Base-by-base conservation (phyloP, 2,113 vertebrate species). In the Atractosteus spatula region DNA sequence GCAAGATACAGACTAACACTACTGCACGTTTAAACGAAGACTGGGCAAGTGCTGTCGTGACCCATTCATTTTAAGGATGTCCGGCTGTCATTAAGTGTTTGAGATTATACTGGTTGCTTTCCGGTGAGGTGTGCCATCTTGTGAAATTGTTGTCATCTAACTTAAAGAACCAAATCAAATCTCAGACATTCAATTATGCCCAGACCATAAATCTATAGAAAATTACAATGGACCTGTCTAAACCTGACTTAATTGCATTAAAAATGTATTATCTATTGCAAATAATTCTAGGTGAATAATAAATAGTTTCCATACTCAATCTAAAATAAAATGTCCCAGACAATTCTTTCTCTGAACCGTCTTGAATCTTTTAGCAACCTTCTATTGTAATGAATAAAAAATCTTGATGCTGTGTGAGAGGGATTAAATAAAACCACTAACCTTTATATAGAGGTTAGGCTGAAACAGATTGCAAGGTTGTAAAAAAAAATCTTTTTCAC, bases 181-280 rank as follows among this genome's bases (percentile, higher is more conserved):
- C 70, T 61, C 47, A 65, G 77, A 75, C 82, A 77, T 79, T 84
- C 80, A 83, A 85, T 87, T 87, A 87, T 81, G 73, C 57, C 76
- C 10, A 73, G 74, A 79, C 82, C 81, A 79, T 79, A 80, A 75
- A 85, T 85, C 82, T 82, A 74, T 70, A 71, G 67, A 66, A 13
- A 64, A 54, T 68, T 42, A 62, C 29, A 29, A 29, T 29, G 29
- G 29, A 17, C 14, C 76, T 59, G 65, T 68, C 57, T 13, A 13
- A 16, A 6, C 6, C 8, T 42, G 29, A 42, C 5, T 4, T 41
- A 4, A 42, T 41, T 42, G 14, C 55, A 61, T 45, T 77, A 42
- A 71, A 71, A 74, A 69, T 70, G 72, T 63, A 77, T 79, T 79
- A 59, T 71, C 76, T 62, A 44, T 74, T 41, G 69, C 62, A 55